Conservation (phyloP, 2,113 vertebrate genomes). For the Bagarius yarrelli region DNA sequence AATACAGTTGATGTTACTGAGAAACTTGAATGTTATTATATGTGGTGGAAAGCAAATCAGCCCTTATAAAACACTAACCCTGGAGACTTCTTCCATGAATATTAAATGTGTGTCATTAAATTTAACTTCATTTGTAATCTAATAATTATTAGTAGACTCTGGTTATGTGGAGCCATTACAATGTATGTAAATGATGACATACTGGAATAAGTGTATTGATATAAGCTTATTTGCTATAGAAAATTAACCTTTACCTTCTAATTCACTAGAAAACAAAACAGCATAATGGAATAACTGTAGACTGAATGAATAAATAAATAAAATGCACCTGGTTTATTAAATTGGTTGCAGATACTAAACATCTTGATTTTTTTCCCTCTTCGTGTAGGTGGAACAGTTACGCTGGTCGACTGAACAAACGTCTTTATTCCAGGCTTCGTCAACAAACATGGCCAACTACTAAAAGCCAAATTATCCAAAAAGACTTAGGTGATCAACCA, state of each 20-base stretch:
- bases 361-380: constrained; percentile 9
- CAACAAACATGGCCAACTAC: constrained; percentile 35
- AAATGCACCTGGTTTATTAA: no score
- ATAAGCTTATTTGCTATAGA: neutral
- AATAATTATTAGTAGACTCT: no score
- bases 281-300: neutral
- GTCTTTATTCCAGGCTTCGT: constrained; percentile 32
- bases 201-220: neutral
- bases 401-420: constrained; percentile 58
- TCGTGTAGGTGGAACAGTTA: constrained; percentile 62
- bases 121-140: neutral
- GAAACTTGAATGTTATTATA: neutral
- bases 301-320: neutral
- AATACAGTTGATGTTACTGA: neutral
- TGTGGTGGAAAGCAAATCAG: neutral
- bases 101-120: neutral
- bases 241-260: neutral
- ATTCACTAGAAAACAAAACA: neutral
- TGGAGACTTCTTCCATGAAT: neutral
- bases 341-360: neutral
- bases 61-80: neutral
- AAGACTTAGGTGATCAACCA: constrained; percentile 22
- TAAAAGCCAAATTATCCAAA: neutral
- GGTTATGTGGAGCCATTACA: no score
- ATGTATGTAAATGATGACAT: neutral